These are phyloP conservation scores for Osmerus mordax DNA, from an alignment of 2,113 vertebrate species.

Conservation along the genomic window DNA sequence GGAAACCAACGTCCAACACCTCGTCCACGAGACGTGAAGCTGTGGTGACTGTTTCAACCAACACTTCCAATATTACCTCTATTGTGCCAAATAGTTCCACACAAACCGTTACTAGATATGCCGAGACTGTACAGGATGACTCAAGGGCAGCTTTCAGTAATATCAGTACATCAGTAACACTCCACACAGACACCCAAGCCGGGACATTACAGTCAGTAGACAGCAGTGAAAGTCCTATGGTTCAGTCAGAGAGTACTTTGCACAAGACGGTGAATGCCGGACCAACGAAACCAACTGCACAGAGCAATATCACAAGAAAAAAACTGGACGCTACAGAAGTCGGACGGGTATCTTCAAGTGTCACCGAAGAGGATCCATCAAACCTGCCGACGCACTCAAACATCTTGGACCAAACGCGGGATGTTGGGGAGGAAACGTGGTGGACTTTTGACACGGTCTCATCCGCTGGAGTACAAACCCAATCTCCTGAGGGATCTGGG, in stretches of 20 bases:
- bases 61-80: constrained; percentile 9
- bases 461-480: background rate
- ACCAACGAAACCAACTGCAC: background rate
- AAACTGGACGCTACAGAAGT: background rate
- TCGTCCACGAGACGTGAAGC: constrained; percentile 24
- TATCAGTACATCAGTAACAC: background rate
- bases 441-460: background rate
- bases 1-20: constrained; percentile 73
- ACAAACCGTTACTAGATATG: constrained; percentile 4
- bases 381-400: constrained; percentile 26
- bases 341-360: constrained; percentile 1
- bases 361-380: constrained; percentile 35
- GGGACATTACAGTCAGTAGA: background rate
- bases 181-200: background rate
- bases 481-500: constrained; percentile 3
- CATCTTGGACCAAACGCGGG: background rate
- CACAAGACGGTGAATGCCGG: constrained; percentile 7
- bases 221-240: constrained; percentile 1
- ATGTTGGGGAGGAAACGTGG: background rate
- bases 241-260: constrained; percentile 3
- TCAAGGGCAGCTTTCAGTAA: background rate
- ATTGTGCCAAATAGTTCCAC: constrained; percentile 8
- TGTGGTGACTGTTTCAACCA: background rate
- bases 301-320: background rate
- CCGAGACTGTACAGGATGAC: background rate